Evolutionary conservation across 2,888 invertebrate genomes (phyloP).

Genomic region (Diaphora mendica): DNA sequence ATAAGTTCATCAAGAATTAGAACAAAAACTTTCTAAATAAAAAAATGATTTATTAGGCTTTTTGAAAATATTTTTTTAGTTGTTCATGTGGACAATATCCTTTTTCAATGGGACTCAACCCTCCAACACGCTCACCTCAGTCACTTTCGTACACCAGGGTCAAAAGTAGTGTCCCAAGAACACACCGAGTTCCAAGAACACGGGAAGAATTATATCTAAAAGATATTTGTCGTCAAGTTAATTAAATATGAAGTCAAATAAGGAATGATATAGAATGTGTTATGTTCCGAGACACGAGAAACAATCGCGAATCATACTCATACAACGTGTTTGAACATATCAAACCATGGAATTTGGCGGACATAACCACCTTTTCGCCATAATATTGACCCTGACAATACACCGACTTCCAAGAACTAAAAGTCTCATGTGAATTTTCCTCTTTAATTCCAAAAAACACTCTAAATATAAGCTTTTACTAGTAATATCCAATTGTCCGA

Average conservation of each 20-base stretch:
- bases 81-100: background rate
- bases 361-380: constrained; percentile 75
- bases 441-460: constrained; percentile 23
- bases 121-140: too few species aligned
- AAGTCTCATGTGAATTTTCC: constrained; percentile 38
- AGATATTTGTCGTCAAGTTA: background rate
- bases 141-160: too few species aligned
- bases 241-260: constrained; percentile 10
- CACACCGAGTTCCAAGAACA: background rate
- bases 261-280: background rate
- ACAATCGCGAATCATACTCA: constrained; percentile 47
- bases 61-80: background rate
- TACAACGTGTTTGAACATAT: constrained; percentile 52
- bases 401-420: constrained; percentile 56
- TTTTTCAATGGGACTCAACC: too few species aligned
- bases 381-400: constrained; percentile 84
- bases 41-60: background rate
- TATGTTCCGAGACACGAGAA: constrained; percentile 20
- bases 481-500: constrained; percentile 36
- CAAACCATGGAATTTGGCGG: constrained; percentile 72
- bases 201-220: background rate
- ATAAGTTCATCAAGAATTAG: background rate
- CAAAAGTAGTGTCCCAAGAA: background rate
- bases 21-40: background rate
- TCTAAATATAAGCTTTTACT: constrained; percentile 27